Percentiles rank a stretch among this genome's conserved stretches.
Evolutionary conservation across 1,140 invertebrate species (phyloP).

Genomic region (Cydia pomonella): DNA sequence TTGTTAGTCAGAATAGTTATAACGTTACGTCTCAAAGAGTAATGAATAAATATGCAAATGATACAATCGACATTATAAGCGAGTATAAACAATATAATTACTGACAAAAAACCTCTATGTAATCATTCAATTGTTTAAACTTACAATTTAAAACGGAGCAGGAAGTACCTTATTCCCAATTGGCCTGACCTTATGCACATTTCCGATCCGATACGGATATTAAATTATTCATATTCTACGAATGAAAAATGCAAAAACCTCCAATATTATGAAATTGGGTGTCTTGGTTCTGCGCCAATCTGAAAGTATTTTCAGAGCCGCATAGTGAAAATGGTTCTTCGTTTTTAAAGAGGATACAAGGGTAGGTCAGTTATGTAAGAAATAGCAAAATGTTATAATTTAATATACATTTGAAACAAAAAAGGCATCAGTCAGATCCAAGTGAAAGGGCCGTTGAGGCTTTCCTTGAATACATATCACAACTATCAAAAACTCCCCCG

Average conservation of each 20-base stretch:
- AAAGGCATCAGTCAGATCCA: not conserved
- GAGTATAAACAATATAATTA: too few species aligned
- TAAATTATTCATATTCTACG: not conserved
- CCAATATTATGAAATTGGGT: not conserved
- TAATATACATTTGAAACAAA: not conserved
- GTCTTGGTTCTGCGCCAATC: not conserved
- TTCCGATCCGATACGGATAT: slow-evolving; percentile 1
- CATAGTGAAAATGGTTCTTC: not conserved
- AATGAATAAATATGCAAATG: too few species aligned
- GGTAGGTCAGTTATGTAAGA: slow-evolving; percentile 1
- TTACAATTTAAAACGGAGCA: not conserved
- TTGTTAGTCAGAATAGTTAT: too few species aligned
- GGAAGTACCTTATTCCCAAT: not conserved
- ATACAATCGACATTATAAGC: too few species aligned
- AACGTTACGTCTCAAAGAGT: too few species aligned
- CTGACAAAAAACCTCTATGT: too few species aligned
- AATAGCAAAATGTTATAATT: not conserved
- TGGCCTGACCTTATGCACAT: not conserved
- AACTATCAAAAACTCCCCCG: too few species aligned
- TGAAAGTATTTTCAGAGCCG: not conserved
- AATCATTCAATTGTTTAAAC: not conserved
- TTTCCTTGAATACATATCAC: too few species aligned
- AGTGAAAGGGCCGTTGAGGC: not conserved
- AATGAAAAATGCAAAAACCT: not conserved
- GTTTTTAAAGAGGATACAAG: not conserved